Percentiles rank a stretch among this genome's conserved stretches.
Evolutionary conservation across 2,797 vertebrate genomes (phyloP).

Genomic region (Cygnus olor): DNA sequence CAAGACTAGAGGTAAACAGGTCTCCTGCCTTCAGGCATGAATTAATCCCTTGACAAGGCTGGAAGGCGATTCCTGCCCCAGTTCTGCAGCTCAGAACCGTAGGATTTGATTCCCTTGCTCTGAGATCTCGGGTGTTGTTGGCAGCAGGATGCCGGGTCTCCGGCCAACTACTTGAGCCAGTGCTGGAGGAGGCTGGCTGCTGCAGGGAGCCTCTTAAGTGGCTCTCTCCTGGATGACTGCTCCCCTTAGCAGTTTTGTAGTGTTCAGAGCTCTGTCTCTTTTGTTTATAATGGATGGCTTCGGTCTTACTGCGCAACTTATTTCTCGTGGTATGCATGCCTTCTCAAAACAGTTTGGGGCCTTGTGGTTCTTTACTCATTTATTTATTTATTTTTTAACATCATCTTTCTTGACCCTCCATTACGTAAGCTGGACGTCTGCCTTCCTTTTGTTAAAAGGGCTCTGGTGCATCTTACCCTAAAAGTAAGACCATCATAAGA

Average conservation of each 20-base stretch:
- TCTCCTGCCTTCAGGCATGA: background rate
- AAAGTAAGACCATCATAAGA: background rate
- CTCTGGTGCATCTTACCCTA: background rate
- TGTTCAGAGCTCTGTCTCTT: background rate
- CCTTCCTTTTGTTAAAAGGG: background rate
- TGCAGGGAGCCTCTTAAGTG: background rate
- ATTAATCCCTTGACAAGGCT: background rate
- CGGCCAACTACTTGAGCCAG: background rate
- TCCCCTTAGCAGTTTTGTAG: background rate
- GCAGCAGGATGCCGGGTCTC: background rate
- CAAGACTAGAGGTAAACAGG: background rate
- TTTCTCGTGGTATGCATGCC: background rate
- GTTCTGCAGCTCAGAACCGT: background rate
- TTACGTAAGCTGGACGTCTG: background rate
- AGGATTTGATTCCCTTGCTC: background rate
- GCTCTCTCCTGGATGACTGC: background rate
- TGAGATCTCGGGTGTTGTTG: background rate
- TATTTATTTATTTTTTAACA: background rate
- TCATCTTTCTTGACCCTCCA: background rate
- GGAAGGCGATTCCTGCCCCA: background rate
- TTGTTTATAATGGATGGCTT: background rate
- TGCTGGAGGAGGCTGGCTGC: background rate
- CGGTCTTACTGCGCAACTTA: background rate
- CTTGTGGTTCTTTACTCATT: background rate
- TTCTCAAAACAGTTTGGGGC: background rate